A percentile compares a stretch with the other conserved stretches of the same genome.
Conservation (phyloP, 2,797 vertebrate genomes). For the Chaenodraco wilsoni region DNA sequence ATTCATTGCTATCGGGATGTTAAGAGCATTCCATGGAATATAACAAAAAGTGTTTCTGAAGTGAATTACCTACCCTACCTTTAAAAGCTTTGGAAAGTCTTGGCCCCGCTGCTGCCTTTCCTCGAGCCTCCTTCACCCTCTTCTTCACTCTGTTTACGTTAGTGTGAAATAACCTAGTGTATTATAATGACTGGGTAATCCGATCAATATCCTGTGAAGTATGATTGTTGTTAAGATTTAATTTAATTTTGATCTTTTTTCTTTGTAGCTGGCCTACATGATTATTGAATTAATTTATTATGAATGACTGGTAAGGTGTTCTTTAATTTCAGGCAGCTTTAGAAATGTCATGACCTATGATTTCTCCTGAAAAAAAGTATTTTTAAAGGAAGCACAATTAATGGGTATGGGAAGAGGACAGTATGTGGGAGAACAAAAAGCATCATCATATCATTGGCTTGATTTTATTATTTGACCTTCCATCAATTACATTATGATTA, state of each 20-base stretch:
- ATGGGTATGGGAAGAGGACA: slow-evolving; percentile 57
- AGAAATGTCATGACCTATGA: slow-evolving; percentile 69
- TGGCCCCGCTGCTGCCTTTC: slow-evolving; percentile 45
- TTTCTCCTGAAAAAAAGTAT: slow-evolving; percentile 77
- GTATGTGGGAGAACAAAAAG: slow-evolving; percentile 67
- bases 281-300: slow-evolving; percentile 93
- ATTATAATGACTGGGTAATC: slow-evolving; percentile 71
- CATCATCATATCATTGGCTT: slow-evolving; percentile 47
- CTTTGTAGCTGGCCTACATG: slow-evolving; percentile 99
- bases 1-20: too few species aligned
- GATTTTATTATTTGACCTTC: slow-evolving; percentile 47
- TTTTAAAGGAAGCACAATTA: slow-evolving; percentile 77
- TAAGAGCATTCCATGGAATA: too few species aligned
- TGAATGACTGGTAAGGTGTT: slow-evolving; percentile 85
- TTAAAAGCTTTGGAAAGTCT: slow-evolving; percentile 34
- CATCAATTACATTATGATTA: slow-evolving; percentile 39
- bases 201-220: slow-evolving; percentile 84
- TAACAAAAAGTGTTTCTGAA: too few species aligned
- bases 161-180: slow-evolving; percentile 71
- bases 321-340: slow-evolving; percentile 82
- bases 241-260: slow-evolving; percentile 82
- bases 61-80: too few species aligned
- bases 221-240: slow-evolving; percentile 81
- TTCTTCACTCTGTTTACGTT: slow-evolving; percentile 75
- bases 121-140: slow-evolving; percentile 49